Evolutionary conservation across 53 echinoderm and acorn worm genomes (phyloP), one percentile per base, ranked within the genome.

Genomic region (Mesocentrotus franciscanus): DNA sequence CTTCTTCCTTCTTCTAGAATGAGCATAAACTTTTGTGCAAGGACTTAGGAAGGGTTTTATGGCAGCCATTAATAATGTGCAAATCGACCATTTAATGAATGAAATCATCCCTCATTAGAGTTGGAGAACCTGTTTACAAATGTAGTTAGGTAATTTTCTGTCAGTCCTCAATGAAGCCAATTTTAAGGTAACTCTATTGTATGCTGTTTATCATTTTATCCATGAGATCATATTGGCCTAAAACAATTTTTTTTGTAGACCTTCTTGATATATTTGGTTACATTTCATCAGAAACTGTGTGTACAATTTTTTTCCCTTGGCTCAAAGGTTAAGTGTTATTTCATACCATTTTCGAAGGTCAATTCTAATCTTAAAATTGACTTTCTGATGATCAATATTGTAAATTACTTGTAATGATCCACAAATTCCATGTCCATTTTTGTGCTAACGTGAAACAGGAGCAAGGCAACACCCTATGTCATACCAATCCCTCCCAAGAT

Each of bases 401-500:
- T n/a, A n/a, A n/a, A n/a, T n/a, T n/a, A n/a, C n/a, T 2, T 68
- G 29, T 32, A 49, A 49, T 29, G 32, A 74, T 74, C 30, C 58
- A 56, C 17, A 32, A 3, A 56, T 18, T 35, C 24, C 22, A 91
- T 66, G 8, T 91, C 10, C 64, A 36, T 66, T 15, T 91, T 91
- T 56, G n/a, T 66, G 18, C 90, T 30, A 26, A 3, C 29, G 16
- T 74, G 75, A 20, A 32, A 90, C 90, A 90, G 90, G 91, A 66
- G 66, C 62, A 91, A 68, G 91, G 62, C 68, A 10, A 81, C 94
- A 27, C 78, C 93, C 29, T 94, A 71, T 17, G 56, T 39, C 10
- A 22, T 78, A 15, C 39, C 96, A 17, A 85, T 97, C 64, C 94
- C 96, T 72, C 95, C 97, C 8, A 92, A 94, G 70, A 94, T 98